Conservation (phyloP, 1,140 invertebrate species). For the Drosophila virilis region DNA sequence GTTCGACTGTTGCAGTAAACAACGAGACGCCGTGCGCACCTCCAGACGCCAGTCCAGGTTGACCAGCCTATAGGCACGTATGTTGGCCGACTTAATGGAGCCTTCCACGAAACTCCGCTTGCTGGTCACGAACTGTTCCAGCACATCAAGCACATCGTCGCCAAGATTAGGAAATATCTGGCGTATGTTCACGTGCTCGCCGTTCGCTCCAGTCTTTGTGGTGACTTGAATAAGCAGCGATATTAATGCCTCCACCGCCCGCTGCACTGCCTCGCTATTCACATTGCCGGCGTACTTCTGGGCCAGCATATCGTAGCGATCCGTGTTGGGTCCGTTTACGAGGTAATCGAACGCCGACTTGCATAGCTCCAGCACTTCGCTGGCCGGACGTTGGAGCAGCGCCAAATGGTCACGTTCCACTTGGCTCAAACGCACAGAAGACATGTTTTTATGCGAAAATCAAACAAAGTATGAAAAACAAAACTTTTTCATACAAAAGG, state of each 20-base stretch:
- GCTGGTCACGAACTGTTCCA: slow-evolving; percentile 74
- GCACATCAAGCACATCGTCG: slow-evolving; percentile 61
- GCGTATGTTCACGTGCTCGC: slow-evolving; percentile 26
- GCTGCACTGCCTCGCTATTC: slow-evolving; percentile 43
- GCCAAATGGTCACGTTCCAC: slow-evolving; percentile 61
- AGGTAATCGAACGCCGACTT: slow-evolving; percentile 79
- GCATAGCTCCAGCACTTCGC: slow-evolving; percentile 71
- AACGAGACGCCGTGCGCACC: slow-evolving; percentile 69
- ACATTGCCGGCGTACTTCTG: slow-evolving; percentile 49
- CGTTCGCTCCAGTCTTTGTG: slow-evolving; percentile 45
- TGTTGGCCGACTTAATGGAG: slow-evolving; percentile 79
- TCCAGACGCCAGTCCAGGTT: slow-evolving; percentile 80
- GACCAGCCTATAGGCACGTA: slow-evolving; percentile 71
- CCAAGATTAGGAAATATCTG: slow-evolving; percentile 57
- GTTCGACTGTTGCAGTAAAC: slow-evolving; percentile 61
- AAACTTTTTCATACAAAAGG: slow-evolving; percentile 19
- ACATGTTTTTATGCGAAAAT: slow-evolving; percentile 28
- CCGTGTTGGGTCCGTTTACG: slow-evolving; percentile 62
- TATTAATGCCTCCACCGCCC: slow-evolving; percentile 70
- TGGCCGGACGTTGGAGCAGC: slow-evolving; percentile 55
- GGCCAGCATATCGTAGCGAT: slow-evolving; percentile 62
- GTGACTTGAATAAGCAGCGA: slow-evolving; percentile 73
- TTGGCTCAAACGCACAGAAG: slow-evolving; percentile 58
- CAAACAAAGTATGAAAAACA: slow-evolving; percentile 1
- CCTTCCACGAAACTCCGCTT: slow-evolving; percentile 77